A percentile compares a stretch with the other conserved stretches of the same genome.
phyloP scores from a whole-genome alignment of 2,888 invertebrate species.

The Melipona beecheii region DNA sequence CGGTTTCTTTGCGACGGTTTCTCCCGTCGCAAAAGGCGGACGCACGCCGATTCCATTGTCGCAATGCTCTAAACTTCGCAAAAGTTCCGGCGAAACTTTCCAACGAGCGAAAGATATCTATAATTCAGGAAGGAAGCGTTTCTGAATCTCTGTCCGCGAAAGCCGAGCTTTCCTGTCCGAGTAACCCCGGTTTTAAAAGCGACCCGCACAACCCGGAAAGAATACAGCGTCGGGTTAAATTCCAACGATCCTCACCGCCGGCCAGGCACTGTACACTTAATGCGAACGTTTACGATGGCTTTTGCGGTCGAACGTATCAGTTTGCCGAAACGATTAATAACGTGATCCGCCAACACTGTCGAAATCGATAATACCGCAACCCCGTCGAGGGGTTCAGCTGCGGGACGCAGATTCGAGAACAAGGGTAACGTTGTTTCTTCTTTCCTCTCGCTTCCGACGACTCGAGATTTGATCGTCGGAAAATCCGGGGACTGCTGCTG shows the following conservation, averaged over 20 bases:
- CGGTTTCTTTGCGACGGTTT: not conserved
- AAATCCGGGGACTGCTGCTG: not conserved
- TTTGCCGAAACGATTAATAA: conserved; percentile 42
- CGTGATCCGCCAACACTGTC: conserved; percentile 31
- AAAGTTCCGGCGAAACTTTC: conserved; percentile 4
- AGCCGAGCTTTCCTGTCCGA: not conserved
- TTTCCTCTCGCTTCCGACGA: not conserved
- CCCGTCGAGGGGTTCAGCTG: not conserved
- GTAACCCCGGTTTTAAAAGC: not conserved
- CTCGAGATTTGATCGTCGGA: not conserved
- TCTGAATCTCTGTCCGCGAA: not conserved
- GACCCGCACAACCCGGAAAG: not conserved
- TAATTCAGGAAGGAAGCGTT: conserved; percentile 11
- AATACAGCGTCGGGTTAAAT: not conserved
- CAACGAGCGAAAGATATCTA: not conserved
- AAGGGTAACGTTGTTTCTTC: not conserved
- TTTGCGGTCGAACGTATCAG: conserved; percentile 44
- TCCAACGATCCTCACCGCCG: not conserved
- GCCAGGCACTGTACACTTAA: conserved; percentile 7
- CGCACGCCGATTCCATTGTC: conserved; percentile 1
- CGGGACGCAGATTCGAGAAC: not conserved
- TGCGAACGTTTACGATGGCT: conserved; percentile 42
- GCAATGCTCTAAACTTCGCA: not conserved
- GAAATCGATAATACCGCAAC: conserved; percentile 45
- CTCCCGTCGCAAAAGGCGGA: too few relatives aligned